Base-by-base conservation (phyloP, 2,797 vertebrate genomes). In the Phataginus tricuspis region DNA sequence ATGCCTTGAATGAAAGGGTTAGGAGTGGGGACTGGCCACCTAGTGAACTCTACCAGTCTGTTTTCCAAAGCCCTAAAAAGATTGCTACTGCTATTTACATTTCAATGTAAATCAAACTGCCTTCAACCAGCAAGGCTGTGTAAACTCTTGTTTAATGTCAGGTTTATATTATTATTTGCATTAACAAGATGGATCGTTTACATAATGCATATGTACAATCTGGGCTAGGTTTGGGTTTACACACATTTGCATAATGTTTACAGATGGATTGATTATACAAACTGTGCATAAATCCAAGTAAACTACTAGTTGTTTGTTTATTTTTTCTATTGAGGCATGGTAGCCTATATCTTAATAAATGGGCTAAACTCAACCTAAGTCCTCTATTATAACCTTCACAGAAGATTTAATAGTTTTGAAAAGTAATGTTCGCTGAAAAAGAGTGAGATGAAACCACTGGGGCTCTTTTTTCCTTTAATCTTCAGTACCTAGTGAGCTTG, bases 151-250 rank as follows among this genome's bases (percentile, higher is more conserved):
- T 97, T 98, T 97, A 98, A 98, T 98, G 98, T 98, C 98, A 98
- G 91, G 87, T 98, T 97, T 97, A 98, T 98, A 98, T 98, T 97
- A 98, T 97, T 98, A 98, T 97, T 98, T 98, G 96, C 95, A 92
- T 97, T 98, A 97, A 97, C 96, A 96, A 98, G 94, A 97, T 97
- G 95, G 97, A 98, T 97, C 78, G 86, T 98, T 98, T 98, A 98
- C 98, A 97, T 98, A 98, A 97, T 97, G 95, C 96, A 93, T 97
- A 97, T 13, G 80, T 96, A 96, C 93, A 95, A 93, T 96, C 97
- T 94, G 91, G 93, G 87, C 95, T 92, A 93, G 72, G 57, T 92
- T 94, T 88, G 68, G 86, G 94, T 97, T 98, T 97, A 95, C 84
- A 96, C 97, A 97, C 71, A 97, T 98, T 97, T 97, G 93, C 96